Evolutionary conservation across 2,888 invertebrate species (phyloP), one percentile per base, ranked within the genome.

Genomic region (Ferrisia virgata): DNA sequence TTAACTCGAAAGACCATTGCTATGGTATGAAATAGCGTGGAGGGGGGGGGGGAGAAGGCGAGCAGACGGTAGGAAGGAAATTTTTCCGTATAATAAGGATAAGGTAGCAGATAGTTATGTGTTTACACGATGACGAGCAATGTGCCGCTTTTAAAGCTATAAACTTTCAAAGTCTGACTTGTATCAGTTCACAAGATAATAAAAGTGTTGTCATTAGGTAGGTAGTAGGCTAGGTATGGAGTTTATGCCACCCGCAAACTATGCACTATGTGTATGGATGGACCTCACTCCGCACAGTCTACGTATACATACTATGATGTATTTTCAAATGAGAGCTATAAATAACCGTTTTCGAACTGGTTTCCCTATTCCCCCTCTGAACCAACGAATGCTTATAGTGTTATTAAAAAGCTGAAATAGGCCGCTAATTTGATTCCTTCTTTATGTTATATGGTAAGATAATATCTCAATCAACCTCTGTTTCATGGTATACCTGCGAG

Each of bases 311-410:
- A 22, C 9, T 18, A 15, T 47, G 47, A 53, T 53, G 22, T 76
- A 76, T 36, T 36, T 76, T 76, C 36, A 33, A 31, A 33, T 36
- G 69, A 69, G 31, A 28, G 33, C 36, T 76, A 76, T 76, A 76
- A 76, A 76, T 76, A 76, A 76, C 72, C 72, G 18, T 31, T n/a
- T 69, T 69, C 72, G 72, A 76, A 76, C 72, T 76, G 72, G 72
- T 76, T 64, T 76, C 72, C 11, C 72, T 76, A 36, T 33, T 76
- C 28, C 36, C 72, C 11, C 72, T 53, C 2, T 6, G 22, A 40
- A 40, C 22, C 9, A 53, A 22, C 22, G 22, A 53, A 53, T 53
- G n/a, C 53, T 18, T 8, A 13, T 8, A 18, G 72, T 36, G 72
- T 76, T 76, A 76, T 76, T 76, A 76, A 76, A 76, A 36, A 33